Conservation (phyloP, 2,888 invertebrate species). For the Lordiphosa andalusiaca region DNA sequence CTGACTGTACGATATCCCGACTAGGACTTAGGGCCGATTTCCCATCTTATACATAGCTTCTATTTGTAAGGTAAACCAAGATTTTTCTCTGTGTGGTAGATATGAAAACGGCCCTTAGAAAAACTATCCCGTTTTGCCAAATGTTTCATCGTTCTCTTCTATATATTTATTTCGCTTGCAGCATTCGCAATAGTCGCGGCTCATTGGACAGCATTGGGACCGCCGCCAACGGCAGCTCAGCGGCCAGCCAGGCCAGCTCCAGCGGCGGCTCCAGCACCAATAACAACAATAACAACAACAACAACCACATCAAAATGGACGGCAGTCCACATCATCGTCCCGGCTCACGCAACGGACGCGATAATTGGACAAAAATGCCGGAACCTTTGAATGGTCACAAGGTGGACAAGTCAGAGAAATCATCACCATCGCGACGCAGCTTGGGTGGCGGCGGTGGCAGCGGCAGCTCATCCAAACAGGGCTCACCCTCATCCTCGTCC, state of each 20-base stretch:
- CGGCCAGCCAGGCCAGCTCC: slow-evolving; percentile 77
- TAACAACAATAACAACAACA: slow-evolving; percentile 41
- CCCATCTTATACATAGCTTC: too few species aligned
- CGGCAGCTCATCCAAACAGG: slow-evolving; percentile 69
- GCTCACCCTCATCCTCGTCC: slow-evolving; percentile 73
- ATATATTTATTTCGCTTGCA: slow-evolving; percentile 34
- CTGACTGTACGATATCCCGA: too few species aligned
- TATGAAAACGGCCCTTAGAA: too few species aligned
- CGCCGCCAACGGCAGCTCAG: slow-evolving; percentile 76
- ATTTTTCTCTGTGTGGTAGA: too few species aligned
- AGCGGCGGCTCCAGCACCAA: slow-evolving; percentile 53
- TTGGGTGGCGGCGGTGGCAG: slow-evolving; percentile 59
- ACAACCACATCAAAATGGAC: slow-evolving; percentile 48
- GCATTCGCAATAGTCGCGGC: slow-evolving; percentile 80
- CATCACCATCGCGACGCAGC: slow-evolving; percentile 79
- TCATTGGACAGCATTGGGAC: slow-evolving; percentile 80
- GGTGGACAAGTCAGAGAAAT: slow-evolving; percentile 79
- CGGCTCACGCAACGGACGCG: slow-evolving; percentile 76
- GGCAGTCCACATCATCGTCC: slow-evolving; percentile 68
- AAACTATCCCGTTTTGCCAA: too few species aligned
- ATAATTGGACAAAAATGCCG: slow-evolving; percentile 80
- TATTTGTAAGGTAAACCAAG: too few species aligned
- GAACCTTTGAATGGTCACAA: slow-evolving; percentile 78
- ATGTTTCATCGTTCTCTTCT: not conserved
- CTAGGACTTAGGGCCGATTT: too few species aligned